These are phyloP conservation scores for Drosophila dunni DNA, from an alignment of 1,140 invertebrate species.

Conservation along the genomic window DNA sequence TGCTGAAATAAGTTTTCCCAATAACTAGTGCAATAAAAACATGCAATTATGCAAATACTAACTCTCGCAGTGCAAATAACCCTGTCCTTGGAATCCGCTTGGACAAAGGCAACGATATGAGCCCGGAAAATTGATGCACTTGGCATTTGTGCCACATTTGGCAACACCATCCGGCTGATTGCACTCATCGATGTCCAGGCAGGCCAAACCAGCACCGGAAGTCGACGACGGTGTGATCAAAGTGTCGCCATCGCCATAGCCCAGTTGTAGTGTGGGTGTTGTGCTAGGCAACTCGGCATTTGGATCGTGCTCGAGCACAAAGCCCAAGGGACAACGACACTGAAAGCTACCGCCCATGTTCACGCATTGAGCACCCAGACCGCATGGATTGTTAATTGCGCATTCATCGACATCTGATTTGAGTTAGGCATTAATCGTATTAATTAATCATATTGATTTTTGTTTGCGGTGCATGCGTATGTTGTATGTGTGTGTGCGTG, in stretches of 20 bases:
- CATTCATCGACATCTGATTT: conserved; percentile 94
- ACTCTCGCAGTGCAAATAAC: conserved; percentile 94
- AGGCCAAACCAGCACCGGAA: conserved; percentile 82
- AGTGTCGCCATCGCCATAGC: conserved; percentile 66
- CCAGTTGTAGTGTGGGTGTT: conserved; percentile 52
- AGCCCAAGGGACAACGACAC: conserved; percentile 91
- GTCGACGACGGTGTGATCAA: conserved; percentile 34
- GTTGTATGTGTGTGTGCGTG: conserved; percentile 44
- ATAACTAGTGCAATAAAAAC: background rate
- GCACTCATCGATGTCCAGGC: conserved; percentile 89
- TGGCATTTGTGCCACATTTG: conserved; percentile 93
- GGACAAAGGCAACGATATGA: conserved; percentile 97
- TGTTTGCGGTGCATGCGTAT: conserved; percentile 68
- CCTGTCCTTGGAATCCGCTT: conserved; percentile 93
- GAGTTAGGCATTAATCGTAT: conserved; percentile 68
- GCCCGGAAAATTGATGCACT: conserved; percentile 96
- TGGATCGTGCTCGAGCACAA: conserved; percentile 77
- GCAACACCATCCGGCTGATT: conserved; percentile 88
- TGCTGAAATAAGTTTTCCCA: background rate
- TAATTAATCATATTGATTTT: conserved; percentile 59
- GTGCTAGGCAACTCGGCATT: conserved; percentile 51
- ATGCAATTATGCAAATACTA: conserved; percentile 85
- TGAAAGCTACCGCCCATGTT: conserved; percentile 91
- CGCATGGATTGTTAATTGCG: conserved; percentile 90
- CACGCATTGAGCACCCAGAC: conserved; percentile 89